Base-by-base conservation (phyloP, 2,888 invertebrate species). In the Hemicrepidius hirtus region DNA sequence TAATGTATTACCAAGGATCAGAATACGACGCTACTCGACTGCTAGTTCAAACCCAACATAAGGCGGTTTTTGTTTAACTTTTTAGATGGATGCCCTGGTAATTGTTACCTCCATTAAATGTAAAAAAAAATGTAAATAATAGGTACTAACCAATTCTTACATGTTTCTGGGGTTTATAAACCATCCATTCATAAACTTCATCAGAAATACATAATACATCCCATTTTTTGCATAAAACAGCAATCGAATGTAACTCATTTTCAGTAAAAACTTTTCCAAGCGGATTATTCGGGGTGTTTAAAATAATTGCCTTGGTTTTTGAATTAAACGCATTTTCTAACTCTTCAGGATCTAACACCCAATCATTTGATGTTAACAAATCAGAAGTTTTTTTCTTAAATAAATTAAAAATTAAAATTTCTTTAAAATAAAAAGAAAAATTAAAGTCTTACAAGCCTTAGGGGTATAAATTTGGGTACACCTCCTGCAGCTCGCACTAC, bases 281-380 rank as follows among this genome's bases (percentile, higher is more conserved):
- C 0, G 99, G 99, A 87, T 99, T 99, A 86, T 99, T 96, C 0
- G 99, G 99, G 0, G 98, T 98, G 87, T 99, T 99, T n/a, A 99
- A 80, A 66, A 99, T 94, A 1, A 99, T 92, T 86, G 95, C 92
- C 89, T 99, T 99, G 0, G 99, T 99, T 84, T 94, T 95, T 1
- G 87, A 83, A 79, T 91, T 97, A 86, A 99, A 98, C 6, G 96
- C 88, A 0, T 90, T 88, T 68, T 91, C 91, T 35, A 99, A 86
- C 83, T 98, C 97, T 4, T 90, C 87, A 68, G 92, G 91, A 84
- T 99, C 97, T 12, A 99, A 87, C 0, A 92, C 91, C 96, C 97
- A 99, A 85, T 98, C 97, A 0, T 91, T 92, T 59, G 97, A 97
- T 7, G 90, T 50, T 7, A 37, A 84, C 0, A 84, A 84, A 0